Evolutionary conservation across 2,888 invertebrate genomes (phyloP).

Genomic region (Lithophane semibrunnea): DNA sequence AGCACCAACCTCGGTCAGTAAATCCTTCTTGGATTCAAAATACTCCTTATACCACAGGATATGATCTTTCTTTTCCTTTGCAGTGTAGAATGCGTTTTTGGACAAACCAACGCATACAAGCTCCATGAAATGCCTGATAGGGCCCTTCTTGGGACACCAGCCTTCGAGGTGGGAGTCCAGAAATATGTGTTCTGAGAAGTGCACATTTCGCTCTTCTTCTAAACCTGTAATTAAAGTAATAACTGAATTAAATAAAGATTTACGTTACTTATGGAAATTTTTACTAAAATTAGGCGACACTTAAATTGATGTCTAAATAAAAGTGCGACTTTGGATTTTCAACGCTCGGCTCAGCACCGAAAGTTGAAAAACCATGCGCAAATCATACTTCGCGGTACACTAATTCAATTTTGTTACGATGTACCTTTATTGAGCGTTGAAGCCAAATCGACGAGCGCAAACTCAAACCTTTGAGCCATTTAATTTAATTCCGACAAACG

Average conservation of each 20-base stretch:
- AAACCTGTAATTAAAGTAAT: constrained; percentile 87
- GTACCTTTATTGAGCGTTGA: too few species aligned
- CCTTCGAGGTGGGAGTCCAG: constrained; percentile 95
- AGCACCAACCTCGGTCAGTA: constrained; percentile 92
- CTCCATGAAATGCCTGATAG: constrained; percentile 99
- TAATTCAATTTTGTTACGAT: too few species aligned
- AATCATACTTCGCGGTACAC: too few species aligned
- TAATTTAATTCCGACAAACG: too few species aligned
- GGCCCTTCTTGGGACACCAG: constrained; percentile 97
- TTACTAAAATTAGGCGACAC: background rate
- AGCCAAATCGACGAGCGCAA: too few species aligned
- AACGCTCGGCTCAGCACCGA: background rate
- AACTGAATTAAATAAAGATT: background rate
- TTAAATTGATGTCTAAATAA: background rate
- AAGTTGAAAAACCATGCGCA: background rate
- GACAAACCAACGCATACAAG: constrained; percentile 97
- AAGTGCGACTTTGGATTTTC: background rate
- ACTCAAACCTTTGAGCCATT: too few species aligned
- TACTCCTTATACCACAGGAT: constrained; percentile 98
- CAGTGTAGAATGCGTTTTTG: constrained; percentile 97
- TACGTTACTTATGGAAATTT: background rate
- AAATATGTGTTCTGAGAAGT: constrained; percentile 98
- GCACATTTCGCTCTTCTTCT: constrained; percentile 92
- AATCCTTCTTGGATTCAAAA: constrained; percentile 94
- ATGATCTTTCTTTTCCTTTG: constrained; percentile 96